Base-by-base conservation (phyloP, 2,888 invertebrate genomes). In the Ichneumon xanthorius region DNA sequence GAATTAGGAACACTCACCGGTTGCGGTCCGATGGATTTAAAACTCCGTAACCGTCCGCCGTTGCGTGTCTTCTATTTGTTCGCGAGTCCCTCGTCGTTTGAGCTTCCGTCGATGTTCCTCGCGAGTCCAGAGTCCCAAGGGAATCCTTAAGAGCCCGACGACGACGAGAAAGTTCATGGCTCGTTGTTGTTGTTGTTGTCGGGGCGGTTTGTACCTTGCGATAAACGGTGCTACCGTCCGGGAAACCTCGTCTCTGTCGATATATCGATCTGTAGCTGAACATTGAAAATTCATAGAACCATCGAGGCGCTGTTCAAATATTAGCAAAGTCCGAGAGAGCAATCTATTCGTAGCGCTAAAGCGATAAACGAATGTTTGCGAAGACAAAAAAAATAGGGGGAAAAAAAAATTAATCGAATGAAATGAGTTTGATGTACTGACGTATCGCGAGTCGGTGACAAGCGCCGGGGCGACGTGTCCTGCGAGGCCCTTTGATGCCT, bases 221-320 rank as follows among this genome's bases (percentile, higher is more conserved):
- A 79, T 80, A 84, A 11, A 85, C 86, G 61, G 83, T 87, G 67
- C 84, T 88, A 58, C 86, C 87, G 55, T 88, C 87, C 40, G 83
- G 81, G 48, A 80, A 81, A 55, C 86, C 80, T 48, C 81, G 81
- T n/a, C 86, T 58, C 53, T 84, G 87, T 82, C 84, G 88, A 85
- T 88, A 87, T 76, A 81, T 83, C 82, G 87, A 82, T 76, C 86
- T 82, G 81, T 88, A 87, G 55, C 88, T 87, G 33, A 63, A 72
- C 53, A 76, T 48, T 48, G 45, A 73, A 77, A 73, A 72, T 63
- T 53, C 37, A 79, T 14, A 7, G 37, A 68, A 37, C 37, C 50
- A 63, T 22, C 5, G 19, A 4, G 37, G 0, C 40, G n/a, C 16
- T 30, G 53, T 63, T 22, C 45, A 79, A 37, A 63, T 63, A 63